A percentile compares a stretch with the other conserved stretches of the same genome.
These are phyloP conservation scores for Drosophila niveifrons DNA, from an alignment of 2,888 invertebrate species.

Conservation along the genomic window DNA sequence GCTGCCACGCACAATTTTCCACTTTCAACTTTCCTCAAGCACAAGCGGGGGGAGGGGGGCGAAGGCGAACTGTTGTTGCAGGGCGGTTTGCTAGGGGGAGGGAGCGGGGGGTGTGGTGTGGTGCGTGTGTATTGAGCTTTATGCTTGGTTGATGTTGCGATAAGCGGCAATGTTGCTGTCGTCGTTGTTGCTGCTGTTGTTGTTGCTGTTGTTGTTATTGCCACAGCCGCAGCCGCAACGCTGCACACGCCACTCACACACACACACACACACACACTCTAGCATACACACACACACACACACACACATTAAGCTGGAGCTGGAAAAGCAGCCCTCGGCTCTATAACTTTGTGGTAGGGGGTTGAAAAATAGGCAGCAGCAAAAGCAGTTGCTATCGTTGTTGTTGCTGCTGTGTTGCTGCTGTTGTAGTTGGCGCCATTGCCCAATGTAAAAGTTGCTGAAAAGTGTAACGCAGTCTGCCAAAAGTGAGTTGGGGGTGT, in stretches of 20 bases:
- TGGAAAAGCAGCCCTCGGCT: slow-evolving; percentile 52
- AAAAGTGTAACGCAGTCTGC: slow-evolving; percentile 74
- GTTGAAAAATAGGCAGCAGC: slow-evolving; percentile 67
- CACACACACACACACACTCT: slow-evolving; percentile 15
- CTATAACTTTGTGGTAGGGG: slow-evolving; percentile 24
- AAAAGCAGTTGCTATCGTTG: slow-evolving; percentile 33
- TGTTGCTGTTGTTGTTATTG: slow-evolving; percentile 44
- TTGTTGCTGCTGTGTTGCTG: slow-evolving; percentile 38
- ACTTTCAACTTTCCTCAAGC: slow-evolving; percentile 68
- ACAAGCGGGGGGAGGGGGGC: slow-evolving; percentile 2
- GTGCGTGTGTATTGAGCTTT: slow-evolving; percentile 64
- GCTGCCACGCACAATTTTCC: slow-evolving; percentile 78
- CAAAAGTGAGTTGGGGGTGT: slow-evolving; percentile 21
- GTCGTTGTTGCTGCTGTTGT: slow-evolving; percentile 24
- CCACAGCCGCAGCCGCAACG: slow-evolving; percentile 70
- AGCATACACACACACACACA: not conserved
- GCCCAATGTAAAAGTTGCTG: slow-evolving; percentile 74
- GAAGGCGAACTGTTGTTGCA: slow-evolving; percentile 18
- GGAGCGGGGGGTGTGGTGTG: slow-evolving; percentile 17
- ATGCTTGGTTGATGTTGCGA: slow-evolving; percentile 80
- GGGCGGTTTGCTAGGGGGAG: slow-evolving; percentile 43
- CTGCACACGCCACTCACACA: slow-evolving; percentile 68
- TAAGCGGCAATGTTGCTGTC: slow-evolving; percentile 69
- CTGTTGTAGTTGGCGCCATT: slow-evolving; percentile 74
- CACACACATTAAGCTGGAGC: slow-evolving; percentile 17